A percentile compares a stretch with the other conserved stretches of the same genome.
Conservation (phyloP, 2,888 invertebrate genomes). For the Campoletis raptor region DNA sequence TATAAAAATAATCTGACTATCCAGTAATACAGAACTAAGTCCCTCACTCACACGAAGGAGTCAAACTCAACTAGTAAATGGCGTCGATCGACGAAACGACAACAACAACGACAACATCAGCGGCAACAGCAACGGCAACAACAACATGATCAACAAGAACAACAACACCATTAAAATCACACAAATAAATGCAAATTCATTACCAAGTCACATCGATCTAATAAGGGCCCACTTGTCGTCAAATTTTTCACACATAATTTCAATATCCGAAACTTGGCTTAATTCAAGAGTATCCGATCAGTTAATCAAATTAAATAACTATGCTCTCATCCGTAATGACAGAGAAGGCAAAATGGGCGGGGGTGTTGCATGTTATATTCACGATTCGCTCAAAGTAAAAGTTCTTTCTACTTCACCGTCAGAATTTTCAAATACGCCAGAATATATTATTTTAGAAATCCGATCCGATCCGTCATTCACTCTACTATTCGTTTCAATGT, state of each 20-base stretch:
- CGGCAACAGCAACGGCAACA: too few species aligned
- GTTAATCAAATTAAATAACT: constrained; percentile 1
- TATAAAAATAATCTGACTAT: too few species aligned
- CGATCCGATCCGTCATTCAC: neutral
- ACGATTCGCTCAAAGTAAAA: constrained; percentile 24
- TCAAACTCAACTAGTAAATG: too few species aligned
- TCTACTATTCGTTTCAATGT: neutral
- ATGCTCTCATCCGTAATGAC: constrained; percentile 48
- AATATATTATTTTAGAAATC: neutral
- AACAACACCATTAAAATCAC: neutral
- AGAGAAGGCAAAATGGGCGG: constrained; percentile 24
- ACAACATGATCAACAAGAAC: too few species aligned
- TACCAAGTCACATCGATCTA: constrained; percentile 19
- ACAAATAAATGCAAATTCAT: constrained; percentile 40
- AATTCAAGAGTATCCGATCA: constrained; percentile 7
- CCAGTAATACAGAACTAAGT: too few species aligned
- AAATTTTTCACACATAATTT: constrained; percentile 28
- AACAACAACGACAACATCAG: too few species aligned
- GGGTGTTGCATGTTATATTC: constrained; percentile 50
- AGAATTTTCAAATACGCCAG: neutral
- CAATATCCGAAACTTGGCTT: constrained; percentile 47
- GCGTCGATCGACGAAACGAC: too few species aligned
- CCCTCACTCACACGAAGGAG: too few species aligned
- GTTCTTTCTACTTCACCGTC: neutral
- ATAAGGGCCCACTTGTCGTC: neutral